phyloP scores from a whole-genome alignment of 2,888 invertebrate genomes.

The Aphrophora alni region DNA sequence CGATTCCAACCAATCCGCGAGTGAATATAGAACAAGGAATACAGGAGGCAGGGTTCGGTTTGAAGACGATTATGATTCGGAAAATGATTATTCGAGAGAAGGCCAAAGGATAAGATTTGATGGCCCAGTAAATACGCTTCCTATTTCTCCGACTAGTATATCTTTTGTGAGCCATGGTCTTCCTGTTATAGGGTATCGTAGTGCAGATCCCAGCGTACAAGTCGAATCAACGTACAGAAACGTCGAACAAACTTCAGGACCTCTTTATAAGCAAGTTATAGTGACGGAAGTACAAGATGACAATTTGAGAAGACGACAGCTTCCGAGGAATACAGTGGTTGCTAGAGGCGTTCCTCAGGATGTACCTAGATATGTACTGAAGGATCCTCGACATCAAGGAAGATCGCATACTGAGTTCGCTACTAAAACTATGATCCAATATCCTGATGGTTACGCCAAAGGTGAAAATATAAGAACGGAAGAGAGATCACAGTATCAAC shows the following conservation, averaged over 20 bases:
- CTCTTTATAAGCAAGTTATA: background rate
- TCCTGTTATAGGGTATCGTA: background rate
- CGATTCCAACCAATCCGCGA: background rate
- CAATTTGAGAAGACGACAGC: background rate
- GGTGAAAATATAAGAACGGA: background rate
- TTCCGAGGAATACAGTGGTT: background rate
- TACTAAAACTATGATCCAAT: constrained; percentile 11
- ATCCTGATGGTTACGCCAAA: constrained; percentile 29
- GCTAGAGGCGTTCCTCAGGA: background rate
- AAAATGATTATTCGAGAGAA: background rate
- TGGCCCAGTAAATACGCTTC: background rate
- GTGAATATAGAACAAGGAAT: background rate
- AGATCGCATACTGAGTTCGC: constrained; percentile 25
- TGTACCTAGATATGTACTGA: background rate
- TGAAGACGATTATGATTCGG: background rate
- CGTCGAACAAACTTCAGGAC: background rate
- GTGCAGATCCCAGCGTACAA: background rate
- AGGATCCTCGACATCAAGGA: background rate
- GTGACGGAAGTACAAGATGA: background rate
- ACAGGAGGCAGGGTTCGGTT: background rate
- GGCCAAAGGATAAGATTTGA: background rate
- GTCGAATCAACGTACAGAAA: background rate
- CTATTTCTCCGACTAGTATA: background rate
- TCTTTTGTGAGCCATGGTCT: background rate
- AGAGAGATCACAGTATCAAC: background rate